Evolutionary conservation across 2,888 invertebrate genomes (phyloP), one percentile per base, ranked within the genome.

Genomic region (Platycnemis pennipes): DNA sequence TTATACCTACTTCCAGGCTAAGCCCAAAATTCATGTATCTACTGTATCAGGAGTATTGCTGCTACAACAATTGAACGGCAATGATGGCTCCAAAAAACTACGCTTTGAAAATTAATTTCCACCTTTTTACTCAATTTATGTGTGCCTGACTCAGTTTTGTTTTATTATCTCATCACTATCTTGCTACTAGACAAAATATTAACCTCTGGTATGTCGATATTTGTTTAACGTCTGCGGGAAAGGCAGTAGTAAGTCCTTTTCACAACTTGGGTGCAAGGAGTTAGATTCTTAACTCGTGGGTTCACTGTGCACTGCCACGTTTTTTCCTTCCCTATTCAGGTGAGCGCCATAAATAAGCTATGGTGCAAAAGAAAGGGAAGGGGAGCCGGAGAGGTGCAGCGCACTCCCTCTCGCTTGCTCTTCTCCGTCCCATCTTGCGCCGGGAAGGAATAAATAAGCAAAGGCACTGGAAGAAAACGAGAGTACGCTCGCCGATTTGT

Each of bases 321-420:
- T 69, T 31, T 63, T 77, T 77, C 77, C 77, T 77, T 37, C 37
- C 22, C 37, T 31, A 31, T 77, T 11, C 77, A 77, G 37, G 77
- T 37, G 31, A 77, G 37, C 77, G 77, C 77, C 77, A 77, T 77
- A 77, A 77, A 77, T 77, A 77, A 77, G 77, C 31, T 11, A 77
- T 37, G 37, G 77, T 16, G 77, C 26, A 77, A 37, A 77, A 37
- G 77, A 37, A 77, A 3, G 77, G 77, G 37, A n/a, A 37, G 8
- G n/a, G n/a, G n/a, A n/a, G n/a, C n/a, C n/a, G n/a, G n/a, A n/a
- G n/a, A n/a, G n/a, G n/a, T n/a, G n/a, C n/a, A n/a, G n/a, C n/a
- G n/a, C 4, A 16, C 49, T 49, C 49, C 19, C 49, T 31, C 0
- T 77, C 16, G 13, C 77, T 11, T 26, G 8, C 37, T 11, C 37